Conservation (phyloP, 2,113 vertebrate genomes). For the Tragelaphus buxtoni region DNA sequence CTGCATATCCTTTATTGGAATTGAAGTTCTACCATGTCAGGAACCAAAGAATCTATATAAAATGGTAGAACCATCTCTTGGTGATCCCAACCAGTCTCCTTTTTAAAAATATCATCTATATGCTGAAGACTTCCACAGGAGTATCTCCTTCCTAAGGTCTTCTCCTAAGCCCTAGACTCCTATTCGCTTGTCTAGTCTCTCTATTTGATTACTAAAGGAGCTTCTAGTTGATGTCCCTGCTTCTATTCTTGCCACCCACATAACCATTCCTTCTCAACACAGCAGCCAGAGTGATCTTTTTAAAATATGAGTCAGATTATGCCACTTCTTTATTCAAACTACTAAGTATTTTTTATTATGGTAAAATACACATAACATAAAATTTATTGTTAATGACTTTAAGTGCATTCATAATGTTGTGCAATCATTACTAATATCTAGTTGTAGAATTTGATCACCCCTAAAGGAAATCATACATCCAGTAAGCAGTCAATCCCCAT, state of each 20-base stretch:
- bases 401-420: not conserved
- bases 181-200: not conserved
- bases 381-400: not conserved
- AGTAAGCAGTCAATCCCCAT: not conserved
- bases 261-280: not conserved
- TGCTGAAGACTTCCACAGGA: not conserved
- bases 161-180: not conserved
- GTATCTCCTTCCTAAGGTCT: not conserved
- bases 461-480: not conserved
- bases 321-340: not conserved
- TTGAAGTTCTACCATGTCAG: not conserved
- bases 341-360: not conserved
- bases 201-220: not conserved
- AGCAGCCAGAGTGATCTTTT: not conserved
- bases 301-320: not conserved
- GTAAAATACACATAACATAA: not conserved
- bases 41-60: not conserved
- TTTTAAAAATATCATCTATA: not conserved
- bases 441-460: not conserved
- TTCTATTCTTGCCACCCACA: not conserved
- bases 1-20: not conserved
- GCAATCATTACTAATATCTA: not conserved
- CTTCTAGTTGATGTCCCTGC: not conserved
- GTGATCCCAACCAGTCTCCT: not conserved
- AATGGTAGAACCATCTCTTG: not conserved